Base-by-base conservation (phyloP, 1,140 invertebrate genomes). In the Delia radicum region DNA sequence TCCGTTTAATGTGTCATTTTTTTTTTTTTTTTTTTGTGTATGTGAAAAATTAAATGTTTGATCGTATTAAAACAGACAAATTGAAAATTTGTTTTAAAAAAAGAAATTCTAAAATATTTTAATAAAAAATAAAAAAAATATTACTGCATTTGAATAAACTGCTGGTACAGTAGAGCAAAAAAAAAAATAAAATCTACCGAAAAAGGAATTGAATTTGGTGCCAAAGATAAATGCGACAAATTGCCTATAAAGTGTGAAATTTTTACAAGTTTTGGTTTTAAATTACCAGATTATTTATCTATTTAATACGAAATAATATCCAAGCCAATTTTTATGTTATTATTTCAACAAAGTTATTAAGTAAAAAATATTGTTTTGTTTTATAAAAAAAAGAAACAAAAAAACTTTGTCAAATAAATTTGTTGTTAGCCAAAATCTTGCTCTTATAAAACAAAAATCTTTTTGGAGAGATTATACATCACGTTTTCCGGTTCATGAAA, bases 181-280 rank as follows among this genome's bases (percentile, higher is more conserved):
- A 15, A 5, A 0, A n/a, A 42, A 42, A 10, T 42, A 3, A 42
- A 42, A 42, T 42, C n/a, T n/a, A n/a, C n/a, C n/a, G 10, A 42
- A 42, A 15, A 42, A 42, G n/a, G n/a, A 55, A 55, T 55, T 55
- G 48, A 18, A 55, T 55, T 21, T 55, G 48, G 48, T 55, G 48
- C 48, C 48, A 55, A 55, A 55, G 48, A 55, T 55, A 55, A 55
- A 55, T 55, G 48, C 48, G 48, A 55, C 48, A 55, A 55, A 55
- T 55, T 55, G 24, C 48, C 48, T 55, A 18, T 55, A 55, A 55
- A 55, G 48, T 55, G 48, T 55, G n/a, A 55, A 55, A 55, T 55
- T 8, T 55, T 55, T 55, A 55, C 48, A 55, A 55, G 48, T 55
- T 55, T 55, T 10, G 48, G 18, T 55, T 55, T 24, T 5, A 55